phyloP scores from a whole-genome alignment of 1,140 invertebrate species.

The Drosophila gunungcola region DNA sequence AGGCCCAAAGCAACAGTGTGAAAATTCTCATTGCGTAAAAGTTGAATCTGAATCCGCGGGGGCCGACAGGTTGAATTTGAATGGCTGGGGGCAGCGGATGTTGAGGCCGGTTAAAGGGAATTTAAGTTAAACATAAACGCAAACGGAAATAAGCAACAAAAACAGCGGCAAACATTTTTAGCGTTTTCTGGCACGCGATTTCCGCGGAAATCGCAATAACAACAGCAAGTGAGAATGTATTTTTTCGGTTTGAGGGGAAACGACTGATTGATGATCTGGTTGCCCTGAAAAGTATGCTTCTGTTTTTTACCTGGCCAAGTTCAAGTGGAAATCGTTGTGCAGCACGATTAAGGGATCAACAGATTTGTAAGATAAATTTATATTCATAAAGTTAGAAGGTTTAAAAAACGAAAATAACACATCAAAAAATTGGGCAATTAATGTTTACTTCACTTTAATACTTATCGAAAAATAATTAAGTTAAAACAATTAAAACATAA shows the following conservation, averaged over 20 bases:
- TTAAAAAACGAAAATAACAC: too few relatives aligned
- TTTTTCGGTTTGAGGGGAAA: constrained; percentile 1
- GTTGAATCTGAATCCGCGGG: background rate
- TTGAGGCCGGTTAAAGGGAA: constrained; percentile 80
- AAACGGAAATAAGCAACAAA: constrained; percentile 73
- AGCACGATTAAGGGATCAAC: too few relatives aligned
- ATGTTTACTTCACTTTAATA: too few relatives aligned
- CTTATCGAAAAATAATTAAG: too few relatives aligned
- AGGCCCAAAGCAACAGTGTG: constrained; percentile 65
- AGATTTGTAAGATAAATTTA: too few relatives aligned
- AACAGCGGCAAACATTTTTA: constrained; percentile 61
- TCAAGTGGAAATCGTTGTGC: background rate
- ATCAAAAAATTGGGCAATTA: too few relatives aligned
- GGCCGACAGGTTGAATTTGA: background rate
- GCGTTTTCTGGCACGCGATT: constrained; percentile 77
- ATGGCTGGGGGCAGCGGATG: constrained; percentile 43
- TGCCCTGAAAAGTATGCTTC: constrained; percentile 3
- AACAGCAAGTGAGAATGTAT: constrained; percentile 20
- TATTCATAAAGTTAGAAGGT: too few relatives aligned
- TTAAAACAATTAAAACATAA: too few relatives aligned
- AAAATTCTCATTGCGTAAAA: constrained; percentile 55
- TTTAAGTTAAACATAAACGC: constrained; percentile 82
- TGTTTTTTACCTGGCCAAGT: background rate
- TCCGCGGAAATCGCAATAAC: constrained; percentile 52
- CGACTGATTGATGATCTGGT: constrained; percentile 29